Conservation (phyloP, 2,888 invertebrate genomes). For the Erebia palarica region DNA sequence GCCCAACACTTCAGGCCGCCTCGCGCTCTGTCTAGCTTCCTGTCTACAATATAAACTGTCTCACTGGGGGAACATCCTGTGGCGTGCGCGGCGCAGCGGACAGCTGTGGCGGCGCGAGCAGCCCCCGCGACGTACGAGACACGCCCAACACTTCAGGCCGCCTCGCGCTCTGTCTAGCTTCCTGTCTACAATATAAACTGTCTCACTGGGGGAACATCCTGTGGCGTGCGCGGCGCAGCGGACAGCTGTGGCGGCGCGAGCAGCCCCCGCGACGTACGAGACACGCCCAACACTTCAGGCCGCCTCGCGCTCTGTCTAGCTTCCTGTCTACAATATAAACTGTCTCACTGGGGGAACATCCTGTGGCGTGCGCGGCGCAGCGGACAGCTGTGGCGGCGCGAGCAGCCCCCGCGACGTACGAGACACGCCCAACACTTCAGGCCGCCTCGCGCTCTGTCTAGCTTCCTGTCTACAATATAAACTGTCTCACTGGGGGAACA, state of each 20-base stretch:
- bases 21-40: conserved; percentile 54
- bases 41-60: conserved; percentile 44
- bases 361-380: conserved; percentile 86
- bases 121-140: conserved; percentile 56
- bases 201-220: conserved; percentile 85
- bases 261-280: conserved; percentile 60
- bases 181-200: conserved; percentile 46
- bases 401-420: conserved; percentile 59
- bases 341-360: conserved; percentile 84
- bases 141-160: conserved; percentile 69
- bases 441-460: conserved; percentile 59
- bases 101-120: conserved; percentile 60
- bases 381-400: conserved; percentile 54
- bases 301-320: conserved; percentile 58
- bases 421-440: conserved; percentile 68
- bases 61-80: conserved; percentile 86
- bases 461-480: conserved; percentile 50
- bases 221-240: conserved; percentile 85
- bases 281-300: conserved; percentile 66
- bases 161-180: conserved; percentile 56
- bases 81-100: conserved; percentile 84
- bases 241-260: conserved; percentile 57
- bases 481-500: conserved; percentile 82
- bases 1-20: conserved; percentile 66
- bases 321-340: conserved; percentile 48